Evolutionary conservation across 92 coral and sea anemone species (phyloP), one percentile per base, ranked within the genome.

Genomic region (Anthopleura xanthogrammica): DNA sequence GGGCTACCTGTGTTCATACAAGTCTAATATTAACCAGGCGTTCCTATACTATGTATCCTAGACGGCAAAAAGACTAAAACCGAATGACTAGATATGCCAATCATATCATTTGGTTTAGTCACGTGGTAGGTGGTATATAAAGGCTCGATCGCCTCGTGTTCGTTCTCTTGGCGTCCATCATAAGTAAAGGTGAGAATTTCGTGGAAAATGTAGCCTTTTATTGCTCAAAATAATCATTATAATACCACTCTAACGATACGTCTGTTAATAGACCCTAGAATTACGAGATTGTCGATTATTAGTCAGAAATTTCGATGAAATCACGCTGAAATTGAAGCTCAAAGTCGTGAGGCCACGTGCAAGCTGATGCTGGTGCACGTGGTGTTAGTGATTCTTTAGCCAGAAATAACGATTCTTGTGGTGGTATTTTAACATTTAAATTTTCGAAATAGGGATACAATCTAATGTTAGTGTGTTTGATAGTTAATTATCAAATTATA

Each of bases 101-200:
- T 68, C 74, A 68, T 29, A 12, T 23, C 17, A 6, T 23, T 13
- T 36, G 11, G 36, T 68, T 36, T 23, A 11, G 42, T 68, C 74
- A 68, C 74, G 74, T 68, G 74, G 74, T 29, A 68, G 1, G 16
- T 12, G 12, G 74, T 68, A 68, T 68, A 68, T 68, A 68, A 68
- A 9, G 0, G 41, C 43, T 12, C 4, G 19, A 4, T 68, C 16
- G 29, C 74, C 74, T 68, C 74, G 74, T 68, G 74, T 22, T 29
- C 74, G 29, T 68, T 20, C 74, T 68, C 43, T 68, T 68, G 74
- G 74, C 42, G 42, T 24, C 74, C 74, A 68, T 68, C 2, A 12
- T 3, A 36, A 36, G 2, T 0, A 8, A 68, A 5, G 74, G 74
- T 68, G 17, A 24, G 41, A 8, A 1, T 1, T 24, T 24, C 0